Percentiles rank a stretch among this genome's conserved stretches.
Conservation (phyloP, 2,797 vertebrate species). For the Cephalopachus bancanus region DNA sequence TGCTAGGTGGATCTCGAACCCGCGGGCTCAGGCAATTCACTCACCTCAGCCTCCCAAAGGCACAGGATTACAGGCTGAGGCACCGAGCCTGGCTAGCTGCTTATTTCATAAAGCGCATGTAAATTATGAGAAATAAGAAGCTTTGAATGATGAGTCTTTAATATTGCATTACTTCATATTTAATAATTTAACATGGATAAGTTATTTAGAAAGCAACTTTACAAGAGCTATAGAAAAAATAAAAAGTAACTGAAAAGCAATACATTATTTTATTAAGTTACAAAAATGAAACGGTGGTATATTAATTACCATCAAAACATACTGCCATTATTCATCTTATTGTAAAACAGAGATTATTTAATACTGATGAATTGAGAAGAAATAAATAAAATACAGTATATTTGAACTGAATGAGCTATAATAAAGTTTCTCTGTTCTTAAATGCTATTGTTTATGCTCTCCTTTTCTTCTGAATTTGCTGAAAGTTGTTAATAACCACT, state of each 20-base stretch:
- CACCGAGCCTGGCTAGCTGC: too few relatives aligned
- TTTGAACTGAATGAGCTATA: not conserved
- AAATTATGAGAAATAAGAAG: conserved; percentile 39
- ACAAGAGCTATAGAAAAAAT: not conserved
- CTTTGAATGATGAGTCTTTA: not conserved
- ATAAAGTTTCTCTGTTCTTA: conserved; percentile 1
- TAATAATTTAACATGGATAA: conserved; percentile 15
- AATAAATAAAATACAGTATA: not conserved
- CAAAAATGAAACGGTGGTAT: not conserved
- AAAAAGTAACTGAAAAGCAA: not conserved
- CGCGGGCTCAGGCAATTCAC: too few relatives aligned
- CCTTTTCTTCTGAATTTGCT: conserved; percentile 23
- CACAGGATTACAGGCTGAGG: too few relatives aligned
- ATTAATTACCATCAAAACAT: not conserved
- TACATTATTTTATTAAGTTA: conserved; percentile 50
- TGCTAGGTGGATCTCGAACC: too few relatives aligned
- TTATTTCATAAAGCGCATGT: not conserved
- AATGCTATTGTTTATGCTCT: not conserved
- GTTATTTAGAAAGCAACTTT: conserved; percentile 38
- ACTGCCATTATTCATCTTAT: not conserved
- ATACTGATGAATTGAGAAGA: not conserved
- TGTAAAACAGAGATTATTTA: not conserved
- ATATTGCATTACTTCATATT: not conserved
- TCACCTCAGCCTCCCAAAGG: too few relatives aligned
- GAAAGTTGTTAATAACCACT: not conserved